Percentiles rank a stretch among this genome's conserved stretches.
Evolutionary conservation across 1,140 invertebrate genomes (phyloP).

Genomic region (Hesperophylax magnus): DNA sequence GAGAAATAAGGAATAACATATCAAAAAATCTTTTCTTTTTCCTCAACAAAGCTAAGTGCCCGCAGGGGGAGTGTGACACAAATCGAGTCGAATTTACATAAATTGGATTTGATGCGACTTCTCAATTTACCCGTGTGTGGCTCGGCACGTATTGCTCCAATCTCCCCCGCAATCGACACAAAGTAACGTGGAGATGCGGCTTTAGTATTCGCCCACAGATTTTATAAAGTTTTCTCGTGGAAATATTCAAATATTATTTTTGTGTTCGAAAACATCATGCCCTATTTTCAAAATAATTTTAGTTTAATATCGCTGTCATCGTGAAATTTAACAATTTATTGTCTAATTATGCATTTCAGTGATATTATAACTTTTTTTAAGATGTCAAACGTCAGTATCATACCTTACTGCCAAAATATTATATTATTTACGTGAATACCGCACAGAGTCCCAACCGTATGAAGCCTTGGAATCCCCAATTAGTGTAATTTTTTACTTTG

Average conservation of each 20-base stretch:
- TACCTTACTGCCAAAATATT: too few species aligned
- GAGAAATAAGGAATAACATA: slow-evolving; percentile 9
- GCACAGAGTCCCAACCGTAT: too few species aligned
- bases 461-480: too few species aligned
- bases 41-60: slow-evolving; percentile 38
- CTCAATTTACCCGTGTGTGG: slow-evolving; percentile 47
- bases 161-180: slow-evolving; percentile 38
- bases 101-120: slow-evolving; percentile 51
- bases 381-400: too few species aligned
- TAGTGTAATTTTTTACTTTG: too few species aligned
- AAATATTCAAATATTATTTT: not conserved
- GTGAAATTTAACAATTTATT: not conserved
- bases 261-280: not conserved
- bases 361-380: too few species aligned
- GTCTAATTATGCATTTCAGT: not conserved
- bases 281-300: not conserved
- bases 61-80: slow-evolving; percentile 22
- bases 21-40: slow-evolving; percentile 36
- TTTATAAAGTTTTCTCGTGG: not conserved
- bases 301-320: not conserved
- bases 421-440: too few species aligned
- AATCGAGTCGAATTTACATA: slow-evolving; percentile 53
- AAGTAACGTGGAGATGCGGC: not conserved
- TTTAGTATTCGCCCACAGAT: not conserved
- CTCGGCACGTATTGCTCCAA: slow-evolving; percentile 42